phyloP scores from a whole-genome alignment of 2,888 invertebrate species.

The Sesia bembeciformis region DNA sequence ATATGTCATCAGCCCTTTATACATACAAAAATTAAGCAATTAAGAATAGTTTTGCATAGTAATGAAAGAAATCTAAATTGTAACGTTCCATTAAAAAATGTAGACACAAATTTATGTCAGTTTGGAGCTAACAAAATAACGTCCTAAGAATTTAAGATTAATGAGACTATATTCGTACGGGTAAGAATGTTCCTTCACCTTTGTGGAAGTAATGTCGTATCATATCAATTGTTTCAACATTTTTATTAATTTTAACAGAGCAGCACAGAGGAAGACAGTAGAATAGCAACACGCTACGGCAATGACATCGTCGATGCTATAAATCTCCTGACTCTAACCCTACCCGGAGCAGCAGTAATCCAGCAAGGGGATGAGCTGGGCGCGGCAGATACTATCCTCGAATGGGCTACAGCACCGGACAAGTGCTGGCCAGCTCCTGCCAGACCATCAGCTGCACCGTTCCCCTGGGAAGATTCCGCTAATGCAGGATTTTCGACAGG shows the following conservation, averaged over 20 bases:
- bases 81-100: too few species aligned
- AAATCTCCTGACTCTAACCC: conserved; percentile 78
- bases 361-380: conserved; percentile 90
- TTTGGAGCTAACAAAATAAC: too few species aligned
- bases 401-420: conserved; percentile 52
- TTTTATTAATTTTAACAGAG: conserved; percentile 31
- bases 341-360: conserved; percentile 84
- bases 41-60: too few species aligned
- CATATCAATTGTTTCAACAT: background rate
- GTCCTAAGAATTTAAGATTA: too few species aligned
- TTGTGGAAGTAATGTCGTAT: too few species aligned
- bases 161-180: too few species aligned
- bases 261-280: conserved; percentile 30
- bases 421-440: conserved; percentile 63
- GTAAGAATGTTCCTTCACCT: too few species aligned
- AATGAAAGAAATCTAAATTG: too few species aligned
- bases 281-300: conserved; percentile 77
- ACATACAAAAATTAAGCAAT: too few species aligned
- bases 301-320: conserved; percentile 78
- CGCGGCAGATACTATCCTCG: conserved; percentile 67
- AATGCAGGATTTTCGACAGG: conserved; percentile 67
- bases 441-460: conserved; percentile 38
- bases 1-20: too few species aligned
- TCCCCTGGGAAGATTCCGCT: conserved; percentile 63
- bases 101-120: too few species aligned